phyloP scores from a whole-genome alignment of 2,797 vertebrate genomes.

The Falco columbarius region DNA sequence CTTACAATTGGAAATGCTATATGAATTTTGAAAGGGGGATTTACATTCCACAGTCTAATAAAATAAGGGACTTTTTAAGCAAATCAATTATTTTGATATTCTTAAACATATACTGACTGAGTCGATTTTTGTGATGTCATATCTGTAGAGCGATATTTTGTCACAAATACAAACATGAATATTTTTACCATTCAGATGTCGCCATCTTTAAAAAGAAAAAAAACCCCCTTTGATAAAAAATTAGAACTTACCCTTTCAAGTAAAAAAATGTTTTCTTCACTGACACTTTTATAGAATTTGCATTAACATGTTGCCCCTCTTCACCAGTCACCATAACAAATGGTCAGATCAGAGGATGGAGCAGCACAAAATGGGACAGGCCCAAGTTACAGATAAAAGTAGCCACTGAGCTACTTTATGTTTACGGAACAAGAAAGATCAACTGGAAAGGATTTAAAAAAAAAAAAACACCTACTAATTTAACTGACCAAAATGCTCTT shows the following conservation, averaged over 20 bases:
- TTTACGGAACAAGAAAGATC: constrained; percentile 61
- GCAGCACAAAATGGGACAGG: constrained; percentile 23
- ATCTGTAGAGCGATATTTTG: neutral
- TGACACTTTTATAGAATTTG: neutral
- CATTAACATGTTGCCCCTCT: constrained; percentile 45
- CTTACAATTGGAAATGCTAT: neutral
- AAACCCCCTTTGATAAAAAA: neutral
- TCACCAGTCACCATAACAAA: constrained; percentile 4
- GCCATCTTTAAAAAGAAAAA: neutral
- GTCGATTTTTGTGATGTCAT: neutral
- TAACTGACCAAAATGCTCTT: constrained; percentile 66
- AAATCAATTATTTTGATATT: neutral
- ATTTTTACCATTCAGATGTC: neutral
- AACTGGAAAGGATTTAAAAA: constrained; percentile 57
- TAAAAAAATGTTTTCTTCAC: neutral
- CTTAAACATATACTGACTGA: neutral
- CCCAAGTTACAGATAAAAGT: constrained; percentile 48
- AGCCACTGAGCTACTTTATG: constrained; percentile 40
- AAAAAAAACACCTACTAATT: constrained; percentile 64
- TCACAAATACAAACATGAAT: neutral
- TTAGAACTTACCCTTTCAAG: neutral
- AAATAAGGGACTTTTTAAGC: neutral
- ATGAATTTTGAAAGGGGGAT: neutral
- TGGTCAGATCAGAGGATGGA: neutral
- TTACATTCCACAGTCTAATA: neutral